These are phyloP conservation scores for Apostichopus leukothele DNA, from an alignment of 53 echinoderm and acorn worm species.

Conservation along the genomic window DNA sequence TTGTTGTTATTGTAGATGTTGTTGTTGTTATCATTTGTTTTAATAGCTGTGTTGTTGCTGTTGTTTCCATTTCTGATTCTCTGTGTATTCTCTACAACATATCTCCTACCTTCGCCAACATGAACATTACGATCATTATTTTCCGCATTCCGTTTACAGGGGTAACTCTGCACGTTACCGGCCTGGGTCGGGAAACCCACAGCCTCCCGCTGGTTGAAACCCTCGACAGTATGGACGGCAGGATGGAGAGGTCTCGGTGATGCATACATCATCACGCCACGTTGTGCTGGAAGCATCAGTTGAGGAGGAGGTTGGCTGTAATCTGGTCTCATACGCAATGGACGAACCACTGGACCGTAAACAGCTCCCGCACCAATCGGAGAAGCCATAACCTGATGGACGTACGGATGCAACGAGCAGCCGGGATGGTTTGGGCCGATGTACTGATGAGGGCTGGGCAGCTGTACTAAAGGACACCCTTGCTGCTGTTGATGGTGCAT, in stretches of 20 bases:
- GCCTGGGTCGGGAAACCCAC: not conserved
- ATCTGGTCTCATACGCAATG: not conserved
- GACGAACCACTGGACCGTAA: constrained; percentile 8
- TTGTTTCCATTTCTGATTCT: not conserved
- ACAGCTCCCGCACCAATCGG: not conserved
- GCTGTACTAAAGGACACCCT: constrained; percentile 5
- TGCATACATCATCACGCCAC: not conserved
- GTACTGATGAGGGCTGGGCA: not conserved
- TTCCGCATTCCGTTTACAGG: not conserved
- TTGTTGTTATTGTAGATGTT: not conserved
- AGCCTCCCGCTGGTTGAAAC: not conserved
- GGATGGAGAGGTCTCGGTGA: not conserved
- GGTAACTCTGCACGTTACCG: not conserved
- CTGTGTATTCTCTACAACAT: not conserved
- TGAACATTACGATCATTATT: not conserved
- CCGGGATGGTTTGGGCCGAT: not conserved
- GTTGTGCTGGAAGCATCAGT: not conserved
- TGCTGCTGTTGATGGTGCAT: not conserved
- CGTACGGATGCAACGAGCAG: not conserved
- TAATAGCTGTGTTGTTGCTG: not conserved
- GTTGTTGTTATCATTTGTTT: not conserved
- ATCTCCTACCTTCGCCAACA: not conserved
- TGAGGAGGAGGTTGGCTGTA: constrained; percentile 34
- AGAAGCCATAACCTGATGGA: not conserved
- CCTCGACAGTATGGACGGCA: not conserved